phyloP scores from a whole-genome alignment of 2,888 invertebrate species.

The Alloplasta piceator region DNA sequence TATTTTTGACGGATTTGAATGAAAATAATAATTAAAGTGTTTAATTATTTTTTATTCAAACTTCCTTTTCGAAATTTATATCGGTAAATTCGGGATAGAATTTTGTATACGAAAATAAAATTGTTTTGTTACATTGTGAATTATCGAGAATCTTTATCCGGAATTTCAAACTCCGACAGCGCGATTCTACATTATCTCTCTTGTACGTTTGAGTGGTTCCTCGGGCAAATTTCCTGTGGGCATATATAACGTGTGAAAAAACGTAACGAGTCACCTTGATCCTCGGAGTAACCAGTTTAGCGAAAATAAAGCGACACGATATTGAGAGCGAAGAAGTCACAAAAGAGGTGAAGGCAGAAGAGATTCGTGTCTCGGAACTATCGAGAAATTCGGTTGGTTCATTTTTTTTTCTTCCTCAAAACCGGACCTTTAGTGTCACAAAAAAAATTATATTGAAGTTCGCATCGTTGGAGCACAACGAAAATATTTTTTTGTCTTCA shows the following conservation, averaged over 20 bases:
- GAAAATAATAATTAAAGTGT: no score
- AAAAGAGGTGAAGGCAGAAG: constrained; percentile 11
- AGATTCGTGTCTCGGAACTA: constrained; percentile 9
- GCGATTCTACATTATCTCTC: background rate
- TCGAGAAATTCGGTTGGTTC: constrained; percentile 12
- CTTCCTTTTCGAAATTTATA: no score
- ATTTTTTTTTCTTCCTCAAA: background rate
- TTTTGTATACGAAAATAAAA: no score
- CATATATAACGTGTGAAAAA: constrained; percentile 40
- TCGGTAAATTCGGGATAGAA: no score
- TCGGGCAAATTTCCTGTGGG: background rate
- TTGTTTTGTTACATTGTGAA: no score
- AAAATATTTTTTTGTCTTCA: no score
- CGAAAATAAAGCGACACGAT: constrained; percentile 46
- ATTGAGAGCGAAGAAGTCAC: constrained; percentile 11
- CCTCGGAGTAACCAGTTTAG: constrained; percentile 52
- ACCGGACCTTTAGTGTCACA: no score
- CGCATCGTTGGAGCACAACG: no score
- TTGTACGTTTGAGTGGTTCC: background rate
- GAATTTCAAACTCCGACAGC: constrained; percentile 7
- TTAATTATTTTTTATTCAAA: no score
- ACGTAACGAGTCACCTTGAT: constrained; percentile 57
- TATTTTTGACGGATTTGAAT: no score
- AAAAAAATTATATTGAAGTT: no score
- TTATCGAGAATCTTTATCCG: background rate